Base-by-base conservation (phyloP, 2,888 invertebrate species). In the Platycheirus albimanus region DNA sequence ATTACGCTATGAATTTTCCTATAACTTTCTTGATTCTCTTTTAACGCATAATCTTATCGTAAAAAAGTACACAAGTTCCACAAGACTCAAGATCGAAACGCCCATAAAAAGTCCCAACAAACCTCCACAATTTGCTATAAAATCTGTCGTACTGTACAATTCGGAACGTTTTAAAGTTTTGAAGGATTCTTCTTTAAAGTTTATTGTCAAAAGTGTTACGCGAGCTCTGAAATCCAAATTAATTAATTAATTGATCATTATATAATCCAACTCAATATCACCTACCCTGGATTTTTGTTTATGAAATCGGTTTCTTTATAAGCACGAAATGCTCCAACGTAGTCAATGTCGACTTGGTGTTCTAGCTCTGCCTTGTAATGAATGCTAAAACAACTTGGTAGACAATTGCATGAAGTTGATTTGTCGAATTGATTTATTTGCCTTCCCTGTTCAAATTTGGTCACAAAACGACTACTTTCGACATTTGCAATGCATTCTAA, bases 171-270 rank as follows among this genome's bases (percentile, higher is more conserved):
- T 92, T 0, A 93, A 94, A 0, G 94, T 93, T 24, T 94, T 92
- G 86, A 94, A 94, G 87, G 94, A 94, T 3, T 93, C 93, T 87
- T 95, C 94, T 88, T 94, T 95, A 90, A 95, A 95, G 90, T 94
- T 94, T 52, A 95, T 92, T 85, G 93, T 93, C 4, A 95, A 91
- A 1, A 94, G 5, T 0, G 56, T 38, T 0, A 20, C 1, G n/a
- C 38, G n/a, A 20, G n/a, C 0, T n/a, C 36, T 56, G 13, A 36
- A 54, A 54, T 15, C 1, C 8, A 1, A 47, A 47, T 4, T 4
- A 24, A n/a, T 20, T 20, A 17, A 17, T 13, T 3, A 45, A 10
- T 6, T 24, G 24, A 24, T 24, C 24, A 24, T 24, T 4, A 24
- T 4, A 24, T 24, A 24, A 24, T 24, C 24, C 3, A 4, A 24